These are phyloP conservation scores for Triplophysa siluroides DNA, from an alignment of 2,113 vertebrate genomes.

Conservation along the genomic window DNA sequence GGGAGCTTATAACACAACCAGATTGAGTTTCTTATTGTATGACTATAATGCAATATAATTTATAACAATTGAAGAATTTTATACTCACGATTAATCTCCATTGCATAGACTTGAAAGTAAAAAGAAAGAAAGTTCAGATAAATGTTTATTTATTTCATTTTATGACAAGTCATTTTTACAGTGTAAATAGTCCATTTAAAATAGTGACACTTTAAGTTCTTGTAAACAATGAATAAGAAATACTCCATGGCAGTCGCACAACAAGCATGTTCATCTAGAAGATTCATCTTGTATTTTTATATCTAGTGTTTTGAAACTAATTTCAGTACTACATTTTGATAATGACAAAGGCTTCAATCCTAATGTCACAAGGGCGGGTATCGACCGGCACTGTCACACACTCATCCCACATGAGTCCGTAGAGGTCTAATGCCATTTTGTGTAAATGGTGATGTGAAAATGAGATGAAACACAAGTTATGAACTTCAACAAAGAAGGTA, in stretches of 20 bases:
- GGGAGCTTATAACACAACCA: conserved; percentile 76
- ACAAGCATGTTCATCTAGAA: neutral
- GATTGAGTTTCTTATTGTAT: neutral
- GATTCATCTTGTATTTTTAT: neutral
- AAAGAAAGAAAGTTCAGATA: conserved; percentile 46
- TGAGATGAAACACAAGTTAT: conserved; percentile 1
- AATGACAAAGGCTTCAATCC: neutral
- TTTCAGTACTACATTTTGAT: neutral
- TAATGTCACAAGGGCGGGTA: conserved; percentile 17
- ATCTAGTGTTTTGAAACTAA: neutral
- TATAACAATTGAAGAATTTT: neutral
- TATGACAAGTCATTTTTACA: neutral
- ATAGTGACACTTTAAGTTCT: too few relatives aligned
- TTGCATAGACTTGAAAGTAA: conserved; percentile 88
- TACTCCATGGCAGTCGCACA: neutral
- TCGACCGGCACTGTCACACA: conserved; percentile 29
- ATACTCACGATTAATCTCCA: conserved; percentile 99
- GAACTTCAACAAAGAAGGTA: conserved; percentile 6
- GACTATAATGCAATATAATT: neutral
- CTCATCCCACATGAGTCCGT: conserved; percentile 17
- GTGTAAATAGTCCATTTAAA: neutral
- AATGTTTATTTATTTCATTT: neutral
- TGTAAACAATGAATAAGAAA: neutral
- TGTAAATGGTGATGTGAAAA: neutral
- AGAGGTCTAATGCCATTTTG: neutral